These are phyloP conservation scores for Onthophagus taurus DNA, from an alignment of 1,140 invertebrate genomes.

Conservation along the genomic window DNA sequence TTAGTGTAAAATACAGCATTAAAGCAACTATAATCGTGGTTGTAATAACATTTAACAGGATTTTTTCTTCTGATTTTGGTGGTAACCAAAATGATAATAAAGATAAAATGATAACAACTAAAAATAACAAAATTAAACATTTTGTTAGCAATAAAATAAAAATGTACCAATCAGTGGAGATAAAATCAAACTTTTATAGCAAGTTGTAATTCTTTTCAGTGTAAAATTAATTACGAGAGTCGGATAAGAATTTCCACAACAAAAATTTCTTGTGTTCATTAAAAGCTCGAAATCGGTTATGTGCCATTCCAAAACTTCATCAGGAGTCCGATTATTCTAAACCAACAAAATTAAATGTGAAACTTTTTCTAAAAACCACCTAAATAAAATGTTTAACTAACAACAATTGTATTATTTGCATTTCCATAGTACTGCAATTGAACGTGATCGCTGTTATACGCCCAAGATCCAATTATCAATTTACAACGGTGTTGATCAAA, in stretches of 20 bases:
- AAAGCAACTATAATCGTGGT: constrained; percentile 49
- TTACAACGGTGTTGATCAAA: constrained; percentile 61
- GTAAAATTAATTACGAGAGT: constrained; percentile 44
- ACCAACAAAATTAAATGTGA: too few relatives aligned
- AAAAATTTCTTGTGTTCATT: too few relatives aligned
- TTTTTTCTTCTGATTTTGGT: constrained; percentile 53
- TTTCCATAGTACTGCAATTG: constrained; percentile 40
- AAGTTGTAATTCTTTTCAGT: constrained; percentile 46
- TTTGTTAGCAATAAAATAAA: neutral
- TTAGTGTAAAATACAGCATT: constrained; percentile 52
- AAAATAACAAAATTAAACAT: constrained; percentile 25
- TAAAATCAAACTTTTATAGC: constrained; percentile 51
- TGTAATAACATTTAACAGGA: constrained; percentile 49
- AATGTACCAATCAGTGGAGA: constrained; percentile 49
- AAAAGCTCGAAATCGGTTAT: too few relatives aligned
- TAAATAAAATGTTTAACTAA: too few relatives aligned
- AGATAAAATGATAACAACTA: constrained; percentile 52
- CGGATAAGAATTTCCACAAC: constrained; percentile 48
- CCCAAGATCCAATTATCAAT: constrained; percentile 59
- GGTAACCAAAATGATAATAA: constrained; percentile 56
- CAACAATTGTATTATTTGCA: too few relatives aligned
- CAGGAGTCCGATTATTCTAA: too few relatives aligned
- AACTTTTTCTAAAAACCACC: too few relatives aligned
- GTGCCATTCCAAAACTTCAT: too few relatives aligned
- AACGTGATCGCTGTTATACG: constrained; percentile 54